phyloP scores from a whole-genome alignment of 2,888 invertebrate genomes.

The Dusona sp. region DNA sequence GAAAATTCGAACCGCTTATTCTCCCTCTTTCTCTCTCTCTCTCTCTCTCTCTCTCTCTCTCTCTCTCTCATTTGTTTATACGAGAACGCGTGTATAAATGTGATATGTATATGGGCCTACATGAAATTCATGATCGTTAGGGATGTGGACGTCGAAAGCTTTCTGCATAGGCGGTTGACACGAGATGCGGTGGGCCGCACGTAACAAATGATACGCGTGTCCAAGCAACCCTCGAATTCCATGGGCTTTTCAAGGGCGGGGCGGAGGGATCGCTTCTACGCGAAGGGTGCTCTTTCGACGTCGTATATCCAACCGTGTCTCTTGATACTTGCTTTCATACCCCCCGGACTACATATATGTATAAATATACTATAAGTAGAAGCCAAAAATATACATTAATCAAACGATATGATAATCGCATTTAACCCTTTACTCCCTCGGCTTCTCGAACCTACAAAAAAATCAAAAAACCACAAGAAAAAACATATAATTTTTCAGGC shows the following conservation, averaged over 20 bases:
- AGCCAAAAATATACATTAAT: constrained; percentile 78
- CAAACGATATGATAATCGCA: constrained; percentile 76
- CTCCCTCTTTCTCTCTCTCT: too few relatives aligned
- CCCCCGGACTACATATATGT: constrained; percentile 47
- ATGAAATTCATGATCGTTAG: constrained; percentile 68
- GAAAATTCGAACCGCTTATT: constrained; percentile 66
- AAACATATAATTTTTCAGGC: not conserved
- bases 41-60: constrained; percentile 7
- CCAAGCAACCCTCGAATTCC: constrained; percentile 70
- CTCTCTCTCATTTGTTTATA: constrained; percentile 25
- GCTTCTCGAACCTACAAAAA: not conserved
- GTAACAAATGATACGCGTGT: constrained; percentile 77
- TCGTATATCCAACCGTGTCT: constrained; percentile 40
- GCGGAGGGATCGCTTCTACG: constrained; percentile 31
- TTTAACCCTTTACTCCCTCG: constrained; percentile 77
- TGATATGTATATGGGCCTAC: constrained; percentile 6
- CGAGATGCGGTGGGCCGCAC: constrained; percentile 63
- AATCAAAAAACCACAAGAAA: not conserved
- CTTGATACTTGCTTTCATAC: constrained; percentile 54
- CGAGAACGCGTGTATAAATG: not conserved
- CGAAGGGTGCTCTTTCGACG: constrained; percentile 53
- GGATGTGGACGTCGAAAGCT: constrained; percentile 52
- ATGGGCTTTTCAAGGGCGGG: constrained; percentile 54
- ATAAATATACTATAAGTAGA: constrained; percentile 66
- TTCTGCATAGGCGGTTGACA: constrained; percentile 57